phyloP scores from a whole-genome alignment of 2,888 invertebrate species.

The Cephus rjabovi region DNA sequence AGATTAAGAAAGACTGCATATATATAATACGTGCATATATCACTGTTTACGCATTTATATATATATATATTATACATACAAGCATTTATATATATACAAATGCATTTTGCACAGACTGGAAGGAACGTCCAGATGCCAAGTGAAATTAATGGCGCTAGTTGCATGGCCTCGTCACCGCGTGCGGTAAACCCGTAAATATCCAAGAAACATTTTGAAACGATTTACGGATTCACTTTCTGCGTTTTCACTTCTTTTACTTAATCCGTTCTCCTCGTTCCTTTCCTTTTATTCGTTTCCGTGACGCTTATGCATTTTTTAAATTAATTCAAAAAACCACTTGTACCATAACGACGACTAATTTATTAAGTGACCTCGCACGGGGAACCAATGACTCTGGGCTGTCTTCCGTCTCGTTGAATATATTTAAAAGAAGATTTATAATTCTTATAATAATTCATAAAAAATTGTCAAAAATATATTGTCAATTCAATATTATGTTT shows the following conservation, averaged over 20 bases:
- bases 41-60: background rate
- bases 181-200: slow-evolving; percentile 13
- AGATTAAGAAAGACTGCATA: background rate
- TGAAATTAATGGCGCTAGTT: background rate
- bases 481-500: background rate
- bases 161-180: slow-evolving; percentile 10
- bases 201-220: background rate
- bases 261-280: background rate
- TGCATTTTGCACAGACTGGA: background rate
- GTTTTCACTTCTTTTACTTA: background rate
- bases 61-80: background rate
- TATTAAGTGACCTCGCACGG: background rate
- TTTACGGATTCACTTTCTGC: background rate
- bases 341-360: background rate
- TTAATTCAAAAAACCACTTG: background rate
- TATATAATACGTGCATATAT: background rate
- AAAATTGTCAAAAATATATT: background rate
- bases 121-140: background rate
- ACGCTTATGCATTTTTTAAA: background rate
- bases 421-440: background rate
- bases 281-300: background rate
- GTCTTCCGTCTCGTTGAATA: background rate
- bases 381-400: background rate
- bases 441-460: background rate
- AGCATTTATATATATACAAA: background rate